Base-by-base conservation (phyloP, 1,140 invertebrate species). In the Harlomillsia oculata region DNA sequence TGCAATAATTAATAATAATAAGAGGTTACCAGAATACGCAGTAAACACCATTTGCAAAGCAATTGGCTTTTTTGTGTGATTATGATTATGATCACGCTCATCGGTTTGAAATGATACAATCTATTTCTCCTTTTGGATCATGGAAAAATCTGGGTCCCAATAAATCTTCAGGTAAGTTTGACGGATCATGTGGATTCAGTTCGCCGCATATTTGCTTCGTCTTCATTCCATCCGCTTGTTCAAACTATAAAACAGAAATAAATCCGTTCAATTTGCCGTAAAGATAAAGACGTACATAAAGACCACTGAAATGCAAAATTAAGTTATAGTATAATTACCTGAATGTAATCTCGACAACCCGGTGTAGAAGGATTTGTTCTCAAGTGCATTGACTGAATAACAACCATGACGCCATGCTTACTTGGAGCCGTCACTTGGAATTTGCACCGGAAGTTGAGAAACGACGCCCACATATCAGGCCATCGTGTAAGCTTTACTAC, bases 371-470 rank as follows among this genome's bases (percentile, higher is more conserved):
- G 30, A 20, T 50, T 59, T 6, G 55, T 55, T 28, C 60, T 43
- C 8, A 65, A 34, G 21, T 56, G 39, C 34, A 65, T 37, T 1
- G 32, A 48, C 40, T 58, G 52, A 51, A 65, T 54, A 11, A 52
- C 50, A 16, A 60, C 54, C 60, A 58, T 55, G 13, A 62, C 37
- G 1, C 51, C 60, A 45, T 49, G 46, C 9, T 53, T 60, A 14
- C 51, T 60, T 18, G 64, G 64, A 11, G 60, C 64, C 14, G 34
- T 45, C 6, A 65, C 64, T 53, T 59, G 28, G 41, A 65, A 65
- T 26, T 44, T 53, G 26, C 64, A 65, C 11, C 48, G 23, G 21
- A 50, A 62, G 40, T 60, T 65, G 16, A 36, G 32, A 34, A 63
- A 62, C 28, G 21, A 28, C 23, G 20, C 14, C 37, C 30, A 57